Base-by-base conservation (phyloP, 2,888 invertebrate genomes). In the Melieria picta region DNA sequence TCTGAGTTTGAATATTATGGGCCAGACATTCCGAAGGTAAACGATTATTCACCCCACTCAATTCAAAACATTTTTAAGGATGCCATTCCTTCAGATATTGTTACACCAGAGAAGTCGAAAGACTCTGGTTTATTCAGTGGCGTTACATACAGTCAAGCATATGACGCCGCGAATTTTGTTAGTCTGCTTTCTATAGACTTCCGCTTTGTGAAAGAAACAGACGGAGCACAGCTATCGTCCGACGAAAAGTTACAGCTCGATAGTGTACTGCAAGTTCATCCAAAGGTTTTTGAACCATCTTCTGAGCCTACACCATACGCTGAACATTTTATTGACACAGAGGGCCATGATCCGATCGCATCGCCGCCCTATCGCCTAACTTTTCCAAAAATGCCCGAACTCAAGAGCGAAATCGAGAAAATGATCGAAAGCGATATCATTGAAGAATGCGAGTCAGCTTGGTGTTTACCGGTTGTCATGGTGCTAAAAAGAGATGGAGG, bases 391-490 rank as follows among this genome's bases (percentile, higher is more conserved):
- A 69, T 52, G 80, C 16, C 46, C 0, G 69, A 75, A 30, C 48
- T 76, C 5, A 74, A 71, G 57, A 5, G 4, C 4, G 75, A 84
- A 73, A 63, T 85, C 1, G 79, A 80, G 7, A 72, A 76, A 61
- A 80, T 85, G 82, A 61, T 84, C 5, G 55, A 75, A 5, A 78
- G 81, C 5, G 82, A 75, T 0, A 75, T 86, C 1, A 83, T 86
- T 2, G 84, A 86, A 72, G 82, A 84, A 57, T 81, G 81, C 64
- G 84, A 84, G 67, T 84, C 83, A 0, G 80, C 83, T 2, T 86
- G 84, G 84, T 77, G 81, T 1, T 52, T 61, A 7, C 68, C 68
- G 10, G 68, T 69, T 4, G 68, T 62, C 4, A 69, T 69, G 42
- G 50, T 69, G 10, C 68, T 61, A 13, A 69, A 67, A n/a, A 60